Base-by-base conservation (phyloP, 2,797 vertebrate genomes). In the Eupleurogrammus muticus region DNA sequence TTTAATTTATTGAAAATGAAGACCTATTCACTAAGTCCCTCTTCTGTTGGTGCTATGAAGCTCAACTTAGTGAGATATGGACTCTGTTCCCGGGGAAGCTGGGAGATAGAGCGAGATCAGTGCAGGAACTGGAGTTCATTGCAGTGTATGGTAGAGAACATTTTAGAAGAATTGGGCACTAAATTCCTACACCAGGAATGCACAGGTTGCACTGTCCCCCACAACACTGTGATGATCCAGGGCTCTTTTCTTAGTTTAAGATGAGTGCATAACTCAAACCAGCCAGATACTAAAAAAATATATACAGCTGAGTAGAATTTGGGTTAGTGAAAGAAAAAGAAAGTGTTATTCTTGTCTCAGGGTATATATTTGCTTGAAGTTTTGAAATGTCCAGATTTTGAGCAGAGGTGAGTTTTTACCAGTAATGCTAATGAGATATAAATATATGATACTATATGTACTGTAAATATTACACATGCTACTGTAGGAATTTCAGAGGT, bases 381-480 rank as follows among this genome's bases (percentile, higher is more conserved):
- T 77, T 87, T 69, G 80, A 71, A 79, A 70, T 36, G 40, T 77
- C 51, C 68, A 84, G 72, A 73, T 80, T 40, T 72, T 72, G 55
- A 52, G 28, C 76, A 82, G 64, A 79, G 58, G 59, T 75, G 42
- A 79, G 84, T 91, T 92, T 92, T 86, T 90, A 82, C 69, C 78
- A 72, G 81, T 79, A 77, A 73, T 79, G 59, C 57, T 66, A 80
- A 72, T 72, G 79, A 53, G 40, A 79, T 57, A 61, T 73, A 72
- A 68, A 78, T 57, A 75, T 57, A 69, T 80, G 35, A 72, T 44
- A 34, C 35, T 70, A 75, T 32, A 65, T 66, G 75, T 81, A 77
- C 53, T 92, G 89, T 93, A 92, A 89, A 91, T 91, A 93, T 70
- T 70, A 69, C 8, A 66, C 46, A 54, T 65, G 44, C 58, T 75